Conservation (phyloP, 2,113 vertebrate species). For the Nematolebias whitei region DNA sequence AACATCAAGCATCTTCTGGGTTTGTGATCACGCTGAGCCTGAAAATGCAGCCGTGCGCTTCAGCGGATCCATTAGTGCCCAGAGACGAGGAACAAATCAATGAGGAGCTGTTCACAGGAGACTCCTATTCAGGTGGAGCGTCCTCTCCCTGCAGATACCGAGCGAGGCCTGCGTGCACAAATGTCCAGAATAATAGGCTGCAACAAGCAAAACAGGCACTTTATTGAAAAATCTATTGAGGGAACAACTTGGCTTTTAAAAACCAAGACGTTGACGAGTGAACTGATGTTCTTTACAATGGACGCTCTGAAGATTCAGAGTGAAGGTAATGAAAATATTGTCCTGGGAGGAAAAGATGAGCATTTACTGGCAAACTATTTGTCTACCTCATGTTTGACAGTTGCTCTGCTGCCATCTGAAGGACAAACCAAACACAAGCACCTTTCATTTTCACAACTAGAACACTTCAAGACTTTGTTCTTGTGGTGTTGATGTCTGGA, state of each 20-base stretch:
- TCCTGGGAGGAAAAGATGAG: neutral
- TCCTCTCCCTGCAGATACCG: conserved; percentile 79
- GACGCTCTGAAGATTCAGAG: conserved; percentile 14
- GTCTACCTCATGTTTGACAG: too few relatives aligned
- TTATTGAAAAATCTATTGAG: conserved; percentile 70
- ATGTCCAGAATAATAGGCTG: conserved; percentile 44
- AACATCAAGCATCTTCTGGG: conserved; percentile 13
- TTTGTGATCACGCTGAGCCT: conserved; percentile 41
- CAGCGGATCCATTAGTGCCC: conserved; percentile 84
- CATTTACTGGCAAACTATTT: too few relatives aligned
- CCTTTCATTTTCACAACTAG: neutral
- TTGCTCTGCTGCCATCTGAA: conserved; percentile 58
- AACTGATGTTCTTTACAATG: conserved; percentile 22
- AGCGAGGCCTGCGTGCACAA: conserved; percentile 59
- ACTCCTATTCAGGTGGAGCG: conserved; percentile 82
- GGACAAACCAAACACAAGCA: conserved; percentile 27
- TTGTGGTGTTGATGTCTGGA: neutral
- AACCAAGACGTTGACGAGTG: conserved; percentile 37
- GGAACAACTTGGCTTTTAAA: conserved; percentile 57
- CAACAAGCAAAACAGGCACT: conserved; percentile 50
- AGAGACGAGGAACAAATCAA: conserved; percentile 85
- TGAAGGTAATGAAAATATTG: conserved; percentile 7
- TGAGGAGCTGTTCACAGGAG: conserved; percentile 79
- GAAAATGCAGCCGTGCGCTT: conserved; percentile 72
- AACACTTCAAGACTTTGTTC: conserved; percentile 8